phyloP scores from a whole-genome alignment of 2,888 invertebrate genomes.

The Nudaria mundana region DNA sequence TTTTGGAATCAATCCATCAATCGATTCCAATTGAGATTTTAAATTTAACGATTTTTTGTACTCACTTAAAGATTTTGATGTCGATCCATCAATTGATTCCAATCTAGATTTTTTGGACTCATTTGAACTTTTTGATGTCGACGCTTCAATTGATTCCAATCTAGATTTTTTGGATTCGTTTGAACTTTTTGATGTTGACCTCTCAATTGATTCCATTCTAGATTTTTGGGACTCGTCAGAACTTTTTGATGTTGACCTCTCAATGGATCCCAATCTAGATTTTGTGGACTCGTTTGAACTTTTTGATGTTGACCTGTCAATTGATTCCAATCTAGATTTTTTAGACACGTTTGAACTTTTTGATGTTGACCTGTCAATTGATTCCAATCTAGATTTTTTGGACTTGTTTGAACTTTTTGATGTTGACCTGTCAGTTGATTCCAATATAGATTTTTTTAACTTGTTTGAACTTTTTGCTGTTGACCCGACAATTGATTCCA shows the following conservation, averaged over 20 bases:
- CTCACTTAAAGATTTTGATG: background rate
- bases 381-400: background rate
- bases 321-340: background rate
- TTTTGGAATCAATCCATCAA: too few species aligned
- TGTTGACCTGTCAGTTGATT: background rate
- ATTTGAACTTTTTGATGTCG: background rate
- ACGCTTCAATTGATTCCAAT: background rate
- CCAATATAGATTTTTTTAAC: too few species aligned
- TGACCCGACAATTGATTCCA: background rate
- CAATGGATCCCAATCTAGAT: background rate
- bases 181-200: background rate
- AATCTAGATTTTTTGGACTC: background rate
- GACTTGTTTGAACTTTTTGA: background rate
- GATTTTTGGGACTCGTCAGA: too few species aligned
- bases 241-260: background rate
- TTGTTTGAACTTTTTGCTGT: slow-evolving; percentile 1
- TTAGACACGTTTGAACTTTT: too few species aligned
- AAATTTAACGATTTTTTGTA: too few species aligned
- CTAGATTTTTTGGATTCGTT: too few species aligned
- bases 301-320: background rate
- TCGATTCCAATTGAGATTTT: too few species aligned
- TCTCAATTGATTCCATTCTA: background rate
- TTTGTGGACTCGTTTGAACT: too few species aligned
- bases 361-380: background rate
- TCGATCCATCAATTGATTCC: too few species aligned